Base-by-base conservation (phyloP, 2,797 vertebrate species). In the Chloroceryle inda region DNA sequence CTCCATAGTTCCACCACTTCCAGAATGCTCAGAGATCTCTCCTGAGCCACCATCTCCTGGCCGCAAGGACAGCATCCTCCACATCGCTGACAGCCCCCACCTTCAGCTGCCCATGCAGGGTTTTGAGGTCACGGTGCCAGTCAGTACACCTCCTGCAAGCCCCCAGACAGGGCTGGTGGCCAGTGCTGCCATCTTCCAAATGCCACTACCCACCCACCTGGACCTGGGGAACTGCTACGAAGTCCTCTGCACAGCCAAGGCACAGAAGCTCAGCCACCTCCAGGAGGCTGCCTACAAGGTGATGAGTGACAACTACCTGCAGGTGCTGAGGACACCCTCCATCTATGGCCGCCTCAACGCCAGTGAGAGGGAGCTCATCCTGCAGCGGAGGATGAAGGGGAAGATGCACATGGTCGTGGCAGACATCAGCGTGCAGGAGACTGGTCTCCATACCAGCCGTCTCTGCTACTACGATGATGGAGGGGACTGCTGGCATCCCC, bases 271-370 rank as follows among this genome's bases (percentile, higher is more conserved):
- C n/a, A 66, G 81, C 35, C 76, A 88, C 10, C 95, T 99, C 64
- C 98, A 97, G 93, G 97, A 98, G 47, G 98, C 98, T 0, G 99
- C 98, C 63, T 98, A 99, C 31, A 97, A 95, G 93, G 98, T 99
- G 75, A 99, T 99, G 99, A 99, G 99, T 1, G 98, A 99, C 95
- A 99, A 99, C 98, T 99, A 99, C 90, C 97, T 99, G 6, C 99
- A 99, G 76, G 99, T 99, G 33, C 98, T 99, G 52, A 97, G 97
- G 89, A 99, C 98, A 72, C 98, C 98, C 0, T 97, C 93, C 44
- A 97, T 99, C 97, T 99, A 99, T 0, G 88, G 99, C 31, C 86
- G 73, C 49, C 98, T 99, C 91, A 99, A 98, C 1, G 99, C 98
- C 1, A 81, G 97, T 0, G 99, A 99, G 96, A 93, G 99, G 66